A percentile compares a stretch with the other conserved stretches of the same genome.
These are phyloP conservation scores for Misgurnus anguillicaudatus DNA, from an alignment of 2,113 vertebrate species.

Conservation along the genomic window DNA sequence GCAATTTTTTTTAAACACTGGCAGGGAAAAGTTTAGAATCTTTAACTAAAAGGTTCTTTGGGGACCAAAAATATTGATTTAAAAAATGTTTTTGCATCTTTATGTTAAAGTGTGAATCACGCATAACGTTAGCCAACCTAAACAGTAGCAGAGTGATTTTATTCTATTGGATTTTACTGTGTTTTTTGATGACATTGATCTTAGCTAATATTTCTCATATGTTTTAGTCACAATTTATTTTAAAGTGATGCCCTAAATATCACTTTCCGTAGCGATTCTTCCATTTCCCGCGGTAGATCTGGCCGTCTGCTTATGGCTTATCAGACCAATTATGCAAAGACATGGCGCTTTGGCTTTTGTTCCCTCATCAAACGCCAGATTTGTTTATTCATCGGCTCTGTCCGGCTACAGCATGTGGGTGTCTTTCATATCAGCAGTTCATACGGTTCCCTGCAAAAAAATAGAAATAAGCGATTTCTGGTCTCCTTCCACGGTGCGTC, in stretches of 20 bases:
- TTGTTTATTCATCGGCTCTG: background rate
- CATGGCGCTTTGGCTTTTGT: constrained; percentile 27
- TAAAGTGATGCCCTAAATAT: constrained; percentile 28
- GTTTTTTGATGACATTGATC: constrained; percentile 7
- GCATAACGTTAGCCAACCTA: background rate
- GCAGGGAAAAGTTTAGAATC: too few species aligned
- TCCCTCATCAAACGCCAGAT: background rate
- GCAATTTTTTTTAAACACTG: too few species aligned
- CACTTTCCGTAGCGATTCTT: background rate
- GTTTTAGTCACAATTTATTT: constrained; percentile 18
- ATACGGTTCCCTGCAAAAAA: background rate
- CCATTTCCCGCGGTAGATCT: constrained; percentile 20
- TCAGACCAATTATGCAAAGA: constrained; percentile 33
- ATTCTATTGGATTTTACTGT: background rate
- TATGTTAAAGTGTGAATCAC: too few species aligned
- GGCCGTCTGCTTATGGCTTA: constrained; percentile 2
- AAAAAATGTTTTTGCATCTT: too few species aligned
- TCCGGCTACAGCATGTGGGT: background rate
- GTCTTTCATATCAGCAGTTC: constrained; percentile 12
- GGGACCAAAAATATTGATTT: too few species aligned
- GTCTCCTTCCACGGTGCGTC: background rate
- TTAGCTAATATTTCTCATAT: constrained; percentile 8
- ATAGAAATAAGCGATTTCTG: background rate
- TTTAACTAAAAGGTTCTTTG: too few species aligned
- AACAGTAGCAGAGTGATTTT: background rate